These are phyloP conservation scores for Cyprinella venusta DNA, from an alignment of 2,797 vertebrate species.

Conservation along the genomic window DNA sequence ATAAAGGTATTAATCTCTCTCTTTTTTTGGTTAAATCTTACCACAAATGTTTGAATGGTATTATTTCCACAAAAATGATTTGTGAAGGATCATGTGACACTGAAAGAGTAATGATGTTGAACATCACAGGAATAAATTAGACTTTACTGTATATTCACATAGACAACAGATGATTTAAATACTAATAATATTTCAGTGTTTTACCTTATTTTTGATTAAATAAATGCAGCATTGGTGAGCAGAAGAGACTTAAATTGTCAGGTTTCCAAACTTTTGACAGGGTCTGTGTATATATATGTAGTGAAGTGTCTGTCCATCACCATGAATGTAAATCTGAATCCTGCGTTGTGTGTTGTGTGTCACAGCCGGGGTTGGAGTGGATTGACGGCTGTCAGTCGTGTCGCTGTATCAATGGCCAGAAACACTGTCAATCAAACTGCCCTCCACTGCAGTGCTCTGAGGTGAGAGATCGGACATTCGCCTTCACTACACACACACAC, in stretches of 20 bases:
- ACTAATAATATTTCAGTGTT: not conserved
- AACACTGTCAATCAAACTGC: slow-evolving; percentile 77
- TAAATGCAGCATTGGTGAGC: not conserved
- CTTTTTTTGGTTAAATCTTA: too few species aligned
- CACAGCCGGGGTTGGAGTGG: slow-evolving; percentile 83
- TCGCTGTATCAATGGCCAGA: slow-evolving; percentile 79
- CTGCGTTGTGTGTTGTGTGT: slow-evolving; percentile 51
- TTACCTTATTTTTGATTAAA: not conserved
- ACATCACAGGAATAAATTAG: not conserved
- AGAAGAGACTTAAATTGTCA: not conserved
- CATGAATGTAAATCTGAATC: slow-evolving; percentile 40
- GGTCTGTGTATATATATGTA: not conserved
- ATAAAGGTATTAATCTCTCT: too few species aligned
- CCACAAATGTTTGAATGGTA: too few species aligned
- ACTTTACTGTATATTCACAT: not conserved
- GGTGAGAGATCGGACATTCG: slow-evolving; percentile 72
- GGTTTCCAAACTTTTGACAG: not conserved
- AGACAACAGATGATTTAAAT: not conserved
- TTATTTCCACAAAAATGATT: too few species aligned
- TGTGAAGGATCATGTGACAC: not conserved
- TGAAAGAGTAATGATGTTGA: not conserved
- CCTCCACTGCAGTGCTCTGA: slow-evolving; percentile 77
- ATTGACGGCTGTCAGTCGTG: slow-evolving; percentile 81
- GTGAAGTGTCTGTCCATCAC: slow-evolving; percentile 26
- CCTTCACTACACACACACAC: not conserved